Conservation (phyloP, 2,797 vertebrate genomes). For the Sebastiscus tertius region DNA sequence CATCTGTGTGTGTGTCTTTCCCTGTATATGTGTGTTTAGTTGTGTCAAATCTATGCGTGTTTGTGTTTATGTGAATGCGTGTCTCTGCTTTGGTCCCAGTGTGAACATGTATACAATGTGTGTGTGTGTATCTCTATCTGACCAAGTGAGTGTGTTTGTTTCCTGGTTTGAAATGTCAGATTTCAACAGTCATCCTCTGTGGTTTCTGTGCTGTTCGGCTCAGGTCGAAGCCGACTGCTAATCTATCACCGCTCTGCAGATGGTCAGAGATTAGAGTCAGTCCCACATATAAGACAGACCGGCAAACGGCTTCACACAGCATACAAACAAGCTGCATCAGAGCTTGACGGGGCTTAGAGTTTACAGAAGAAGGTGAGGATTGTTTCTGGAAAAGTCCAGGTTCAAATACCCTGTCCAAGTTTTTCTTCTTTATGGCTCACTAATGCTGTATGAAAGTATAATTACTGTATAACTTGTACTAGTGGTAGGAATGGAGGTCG, state of each 20-base stretch:
- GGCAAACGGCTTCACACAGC: neutral
- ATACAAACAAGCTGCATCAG: conserved; percentile 10
- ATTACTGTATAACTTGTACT: neutral
- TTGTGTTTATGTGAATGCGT: neutral
- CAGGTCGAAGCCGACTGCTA: conserved; percentile 40
- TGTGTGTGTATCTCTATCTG: conserved; percentile 5
- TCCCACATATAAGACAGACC: conserved; percentile 22
- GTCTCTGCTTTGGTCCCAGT: neutral
- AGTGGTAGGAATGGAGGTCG: neutral
- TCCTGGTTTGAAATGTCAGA: conserved; percentile 64
- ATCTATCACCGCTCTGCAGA: conserved; percentile 47
- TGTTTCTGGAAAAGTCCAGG: neutral
- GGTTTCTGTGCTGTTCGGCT: conserved; percentile 48
- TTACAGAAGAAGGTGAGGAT: neutral
- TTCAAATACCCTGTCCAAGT: neutral
- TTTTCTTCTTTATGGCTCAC: neutral
- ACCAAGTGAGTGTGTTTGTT: neutral
- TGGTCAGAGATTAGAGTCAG: conserved; percentile 41
- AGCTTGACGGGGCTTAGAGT: neutral
- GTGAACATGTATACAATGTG: neutral
- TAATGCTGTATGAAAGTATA: neutral
- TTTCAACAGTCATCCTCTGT: conserved; percentile 47
- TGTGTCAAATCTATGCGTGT: neutral
- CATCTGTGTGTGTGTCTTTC: neutral
- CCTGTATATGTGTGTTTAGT: neutral